phyloP scores from a whole-genome alignment of 2,888 invertebrate genomes.

The Cyclophora punctaria region DNA sequence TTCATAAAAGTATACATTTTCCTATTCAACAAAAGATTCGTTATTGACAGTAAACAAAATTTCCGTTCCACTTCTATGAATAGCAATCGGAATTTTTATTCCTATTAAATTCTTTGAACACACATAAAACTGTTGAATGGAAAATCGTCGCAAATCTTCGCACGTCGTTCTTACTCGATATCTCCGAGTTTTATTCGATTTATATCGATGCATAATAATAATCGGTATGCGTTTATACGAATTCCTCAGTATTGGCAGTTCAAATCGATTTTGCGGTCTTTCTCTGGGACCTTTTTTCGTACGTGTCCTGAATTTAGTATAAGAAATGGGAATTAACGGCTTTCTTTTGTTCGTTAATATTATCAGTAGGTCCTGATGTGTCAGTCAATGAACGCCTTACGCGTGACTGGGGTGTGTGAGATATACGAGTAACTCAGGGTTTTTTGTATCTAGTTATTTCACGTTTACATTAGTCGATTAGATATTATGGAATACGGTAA shows the following conservation, averaged over 20 bases:
- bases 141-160: constrained; percentile 19
- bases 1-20: no score
- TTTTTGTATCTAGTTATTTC: no score
- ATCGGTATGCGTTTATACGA: constrained; percentile 25
- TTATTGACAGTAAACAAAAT: no score
- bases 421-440: no score
- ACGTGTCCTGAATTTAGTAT: constrained; percentile 17
- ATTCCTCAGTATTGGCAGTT: constrained; percentile 18
- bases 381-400: no score
- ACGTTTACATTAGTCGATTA: no score
- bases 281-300: constrained; percentile 20
- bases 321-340: constrained; percentile 18
- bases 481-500: no score
- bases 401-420: no score
- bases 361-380: not conserved
- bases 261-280: constrained; percentile 17
- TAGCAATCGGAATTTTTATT: constrained; percentile 1
- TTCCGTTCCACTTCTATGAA: not conserved
- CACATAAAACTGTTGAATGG: constrained; percentile 14
- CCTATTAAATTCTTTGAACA: constrained; percentile 19
- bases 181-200: constrained; percentile 22
- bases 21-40: no score
- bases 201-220: constrained; percentile 25
- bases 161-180: constrained; percentile 18
- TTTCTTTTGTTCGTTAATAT: constrained; percentile 19